Percentiles rank a stretch among this genome's conserved stretches.
Evolutionary conservation across 2,797 vertebrate genomes (phyloP).

Genomic region (Microtus agrestis): DNA sequence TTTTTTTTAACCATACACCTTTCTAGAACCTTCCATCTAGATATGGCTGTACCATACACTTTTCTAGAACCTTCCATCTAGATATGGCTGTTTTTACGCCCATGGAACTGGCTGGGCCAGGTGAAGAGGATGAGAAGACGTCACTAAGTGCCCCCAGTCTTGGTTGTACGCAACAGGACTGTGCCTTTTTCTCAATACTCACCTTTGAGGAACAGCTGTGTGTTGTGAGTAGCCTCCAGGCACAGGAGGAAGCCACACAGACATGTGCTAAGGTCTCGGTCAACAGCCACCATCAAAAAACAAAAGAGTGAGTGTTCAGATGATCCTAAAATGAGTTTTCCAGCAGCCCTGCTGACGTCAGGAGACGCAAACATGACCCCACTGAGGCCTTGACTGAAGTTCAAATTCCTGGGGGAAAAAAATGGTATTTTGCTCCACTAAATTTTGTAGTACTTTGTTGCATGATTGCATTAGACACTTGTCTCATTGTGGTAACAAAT

Average conservation of each 20-base stretch:
- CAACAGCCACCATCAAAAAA: neutral
- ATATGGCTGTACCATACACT: neutral
- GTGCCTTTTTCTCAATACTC: neutral
- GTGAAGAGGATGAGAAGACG: neutral
- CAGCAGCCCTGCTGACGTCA: neutral
- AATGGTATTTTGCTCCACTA: neutral
- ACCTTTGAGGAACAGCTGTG: neutral
- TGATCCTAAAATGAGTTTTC: neutral
- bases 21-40: neutral
- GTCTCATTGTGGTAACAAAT: neutral
- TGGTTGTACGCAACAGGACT: accelerated
- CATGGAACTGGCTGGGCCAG: neutral
- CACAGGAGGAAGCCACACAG: neutral
- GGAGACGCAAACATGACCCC: neutral
- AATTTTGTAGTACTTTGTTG: neutral
- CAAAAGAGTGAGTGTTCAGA: neutral
- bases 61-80: neutral
- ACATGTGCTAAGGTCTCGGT: neutral
- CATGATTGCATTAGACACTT: neutral
- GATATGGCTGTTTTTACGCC: neutral
- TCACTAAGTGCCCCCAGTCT: neutral
- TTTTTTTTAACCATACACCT: neutral
- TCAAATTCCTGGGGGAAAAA: neutral
- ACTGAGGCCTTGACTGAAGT: neutral
- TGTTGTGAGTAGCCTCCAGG: neutral